Percentiles rank a stretch among this genome's conserved stretches.
These are phyloP conservation scores for Leptinotarsa texana DNA, from an alignment of 1,140 invertebrate species.

Conservation along the genomic window DNA sequence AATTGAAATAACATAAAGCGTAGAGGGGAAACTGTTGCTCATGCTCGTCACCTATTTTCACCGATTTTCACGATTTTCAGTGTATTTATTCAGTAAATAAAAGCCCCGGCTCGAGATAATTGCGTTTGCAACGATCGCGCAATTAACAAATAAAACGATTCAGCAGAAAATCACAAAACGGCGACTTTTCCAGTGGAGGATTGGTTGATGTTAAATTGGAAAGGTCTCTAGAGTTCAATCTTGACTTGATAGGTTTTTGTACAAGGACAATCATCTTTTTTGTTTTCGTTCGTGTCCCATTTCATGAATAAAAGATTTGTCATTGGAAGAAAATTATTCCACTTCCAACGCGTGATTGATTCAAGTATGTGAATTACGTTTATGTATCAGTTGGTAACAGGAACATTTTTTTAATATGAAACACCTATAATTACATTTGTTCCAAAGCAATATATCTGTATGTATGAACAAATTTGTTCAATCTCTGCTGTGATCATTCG, in stretches of 20 bases:
- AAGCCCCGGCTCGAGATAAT: constrained; percentile 48
- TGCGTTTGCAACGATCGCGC: constrained; percentile 53
- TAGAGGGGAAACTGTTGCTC: constrained; percentile 27
- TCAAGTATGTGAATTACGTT: too few species aligned
- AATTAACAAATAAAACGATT: constrained; percentile 51
- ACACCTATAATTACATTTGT: too few species aligned
- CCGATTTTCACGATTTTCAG: constrained; percentile 48
- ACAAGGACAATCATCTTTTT: not conserved
- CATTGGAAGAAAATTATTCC: not conserved
- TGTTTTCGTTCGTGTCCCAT: not conserved
- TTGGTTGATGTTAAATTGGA: not conserved
- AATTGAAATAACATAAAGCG: constrained; percentile 17
- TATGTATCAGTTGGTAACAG: too few species aligned
- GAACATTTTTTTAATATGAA: too few species aligned
- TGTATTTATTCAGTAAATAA: constrained; percentile 53
- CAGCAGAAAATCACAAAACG: constrained; percentile 45
- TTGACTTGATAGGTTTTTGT: not conserved
- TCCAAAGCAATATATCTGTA: too few species aligned
- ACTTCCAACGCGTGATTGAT: too few species aligned
- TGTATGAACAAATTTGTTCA: too few species aligned
- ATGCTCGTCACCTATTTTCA: constrained; percentile 39
- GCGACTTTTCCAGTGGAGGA: constrained; percentile 12
- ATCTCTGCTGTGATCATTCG: too few species aligned
- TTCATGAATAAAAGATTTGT: not conserved
- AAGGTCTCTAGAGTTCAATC: not conserved